phyloP scores from a whole-genome alignment of 2,888 invertebrate genomes.

The Caenorhabditis plicata region DNA sequence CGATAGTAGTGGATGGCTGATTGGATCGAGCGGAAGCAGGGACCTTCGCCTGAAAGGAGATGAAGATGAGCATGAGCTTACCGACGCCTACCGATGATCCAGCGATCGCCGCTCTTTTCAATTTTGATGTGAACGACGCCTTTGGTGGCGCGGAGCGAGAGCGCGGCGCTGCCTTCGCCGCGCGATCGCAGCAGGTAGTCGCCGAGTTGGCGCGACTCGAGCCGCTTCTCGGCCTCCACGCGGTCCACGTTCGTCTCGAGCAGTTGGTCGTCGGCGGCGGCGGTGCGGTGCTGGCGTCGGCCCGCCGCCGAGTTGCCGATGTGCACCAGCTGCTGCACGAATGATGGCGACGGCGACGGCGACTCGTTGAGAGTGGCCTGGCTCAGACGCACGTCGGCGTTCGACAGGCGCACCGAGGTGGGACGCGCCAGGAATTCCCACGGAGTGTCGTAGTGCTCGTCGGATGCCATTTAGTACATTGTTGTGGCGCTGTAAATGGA shows the following conservation, averaged over 20 bases:
- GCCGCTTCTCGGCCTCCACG: constrained; percentile 57
- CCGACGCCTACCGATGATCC: constrained; percentile 53
- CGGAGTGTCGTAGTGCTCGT: constrained; percentile 62
- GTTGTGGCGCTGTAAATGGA: constrained; percentile 9
- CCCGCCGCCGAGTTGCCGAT: constrained; percentile 40
- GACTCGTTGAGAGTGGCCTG: no score
- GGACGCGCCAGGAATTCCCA: constrained; percentile 61
- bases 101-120: constrained; percentile 50
- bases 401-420: constrained; percentile 32
- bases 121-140: constrained; percentile 62
- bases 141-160: constrained; percentile 41
- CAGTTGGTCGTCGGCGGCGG: constrained; percentile 26
- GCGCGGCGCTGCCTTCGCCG: constrained; percentile 51
- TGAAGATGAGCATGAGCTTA: background rate
- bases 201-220: constrained; percentile 45
- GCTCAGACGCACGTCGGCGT: constrained; percentile 23
- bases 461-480: constrained; percentile 17
- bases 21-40: constrained; percentile 49
- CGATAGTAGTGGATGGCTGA: constrained; percentile 53
- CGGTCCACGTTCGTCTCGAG: constrained; percentile 51
- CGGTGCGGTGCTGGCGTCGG: no score
- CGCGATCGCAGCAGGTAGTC: constrained; percentile 52
- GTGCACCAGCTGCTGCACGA: constrained; percentile 40
- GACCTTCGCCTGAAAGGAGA: constrained; percentile 47
- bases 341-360: constrained; percentile 32